Percentiles rank a stretch among this genome's conserved stretches.
These are phyloP conservation scores for Leptopilina drosophilae DNA, from an alignment of 2,888 invertebrate genomes.

Conservation along the genomic window DNA sequence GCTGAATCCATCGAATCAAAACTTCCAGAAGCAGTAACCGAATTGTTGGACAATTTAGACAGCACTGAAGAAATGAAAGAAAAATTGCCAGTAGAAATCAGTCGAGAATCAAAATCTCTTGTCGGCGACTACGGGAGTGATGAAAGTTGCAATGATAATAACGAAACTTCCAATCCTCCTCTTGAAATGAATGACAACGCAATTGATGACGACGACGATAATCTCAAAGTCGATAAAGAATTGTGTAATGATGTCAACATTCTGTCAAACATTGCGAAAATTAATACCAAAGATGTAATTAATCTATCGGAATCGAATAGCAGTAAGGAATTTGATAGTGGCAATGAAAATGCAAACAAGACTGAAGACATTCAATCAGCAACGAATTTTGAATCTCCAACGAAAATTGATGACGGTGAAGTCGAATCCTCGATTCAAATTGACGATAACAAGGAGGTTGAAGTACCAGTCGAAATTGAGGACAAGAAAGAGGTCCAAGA, in stretches of 20 bases:
- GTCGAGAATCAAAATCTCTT: conserved; percentile 54
- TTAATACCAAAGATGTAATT: conserved; percentile 26
- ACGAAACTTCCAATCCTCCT: neutral
- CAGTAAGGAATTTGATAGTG: neutral
- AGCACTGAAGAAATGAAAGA: neutral
- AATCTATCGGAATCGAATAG: neutral
- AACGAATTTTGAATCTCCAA: neutral
- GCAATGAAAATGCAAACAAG: neutral
- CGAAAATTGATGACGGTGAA: conserved; percentile 11
- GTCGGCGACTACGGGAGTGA: conserved; percentile 68
- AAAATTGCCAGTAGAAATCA: conserved; percentile 31
- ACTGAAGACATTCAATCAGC: neutral
- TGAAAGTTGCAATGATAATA: conserved; percentile 53
- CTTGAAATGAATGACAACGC: neutral
- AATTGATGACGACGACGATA: neutral
- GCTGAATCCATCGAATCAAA: too few relatives aligned
- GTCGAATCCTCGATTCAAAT: neutral
- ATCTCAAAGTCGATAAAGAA: neutral
- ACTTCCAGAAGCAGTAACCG: too few relatives aligned
- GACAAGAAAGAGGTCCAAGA: neutral
- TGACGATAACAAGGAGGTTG: conserved; percentile 19
- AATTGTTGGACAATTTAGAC: too few relatives aligned
- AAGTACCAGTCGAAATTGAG: conserved; percentile 5
- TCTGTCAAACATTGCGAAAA: conserved; percentile 20
- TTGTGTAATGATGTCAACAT: conserved; percentile 24